phyloP scores from a whole-genome alignment of 2,888 invertebrate species.

The Drosophila macrothrix region DNA sequence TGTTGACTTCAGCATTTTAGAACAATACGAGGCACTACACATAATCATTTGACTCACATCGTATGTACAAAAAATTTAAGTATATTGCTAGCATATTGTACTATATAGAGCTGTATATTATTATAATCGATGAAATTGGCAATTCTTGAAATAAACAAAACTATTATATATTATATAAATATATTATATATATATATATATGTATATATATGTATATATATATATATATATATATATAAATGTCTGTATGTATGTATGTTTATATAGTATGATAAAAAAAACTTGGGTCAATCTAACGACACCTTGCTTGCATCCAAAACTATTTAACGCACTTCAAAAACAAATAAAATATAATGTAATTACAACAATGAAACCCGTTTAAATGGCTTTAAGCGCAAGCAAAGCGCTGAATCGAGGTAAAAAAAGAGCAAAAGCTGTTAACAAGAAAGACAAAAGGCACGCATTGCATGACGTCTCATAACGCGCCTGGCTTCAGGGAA shows the following conservation, averaged over 20 bases:
- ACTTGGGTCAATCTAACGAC: constrained; percentile 27
- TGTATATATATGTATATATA: background rate
- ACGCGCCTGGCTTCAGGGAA: constrained; percentile 91
- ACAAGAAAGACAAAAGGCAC: constrained; percentile 44
- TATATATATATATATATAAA: constrained; percentile 28
- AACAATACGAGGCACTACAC: constrained; percentile 49
- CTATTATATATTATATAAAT: background rate
- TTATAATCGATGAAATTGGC: constrained; percentile 58
- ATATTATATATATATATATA: constrained; percentile 10
- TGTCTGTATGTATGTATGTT: constrained; percentile 21
- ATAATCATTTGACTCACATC: constrained; percentile 35
- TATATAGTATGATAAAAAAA: constrained; percentile 23
- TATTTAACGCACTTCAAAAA: constrained; percentile 44
- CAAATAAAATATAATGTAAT: constrained; percentile 53
- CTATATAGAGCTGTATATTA: constrained; percentile 59
- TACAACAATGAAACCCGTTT: constrained; percentile 54
- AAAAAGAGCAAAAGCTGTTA: constrained; percentile 59
- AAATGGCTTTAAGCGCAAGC: constrained; percentile 52
- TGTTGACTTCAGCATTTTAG: constrained; percentile 34
- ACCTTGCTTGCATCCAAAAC: constrained; percentile 54
- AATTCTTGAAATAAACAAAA: constrained; percentile 35
- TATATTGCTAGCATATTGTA: constrained; percentile 66
- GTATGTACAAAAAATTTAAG: constrained; percentile 54
- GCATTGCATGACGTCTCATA: constrained; percentile 85
- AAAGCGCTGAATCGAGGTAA: constrained; percentile 49